Evolutionary conservation across 2,888 invertebrate species (phyloP).

Genomic region (Scrobipalpa costella): DNA sequence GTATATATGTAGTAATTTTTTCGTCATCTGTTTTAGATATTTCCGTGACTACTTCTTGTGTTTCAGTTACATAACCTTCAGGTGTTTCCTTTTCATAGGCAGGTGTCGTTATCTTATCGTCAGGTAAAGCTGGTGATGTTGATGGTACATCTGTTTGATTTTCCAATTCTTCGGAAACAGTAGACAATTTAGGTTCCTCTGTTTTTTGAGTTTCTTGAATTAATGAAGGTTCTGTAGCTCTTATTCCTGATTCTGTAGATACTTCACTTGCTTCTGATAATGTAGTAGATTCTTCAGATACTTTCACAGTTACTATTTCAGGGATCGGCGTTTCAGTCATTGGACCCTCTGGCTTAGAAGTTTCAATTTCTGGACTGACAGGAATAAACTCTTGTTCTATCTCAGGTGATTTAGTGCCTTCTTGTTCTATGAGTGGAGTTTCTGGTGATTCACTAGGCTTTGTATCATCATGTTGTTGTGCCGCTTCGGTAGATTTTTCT

Average conservation of each 20-base stretch:
- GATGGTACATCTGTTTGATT: not conserved
- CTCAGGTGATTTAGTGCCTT: constrained; percentile 14
- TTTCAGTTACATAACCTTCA: not conserved
- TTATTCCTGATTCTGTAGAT: not conserved
- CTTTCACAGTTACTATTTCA: constrained; percentile 1
- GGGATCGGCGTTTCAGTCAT: not conserved
- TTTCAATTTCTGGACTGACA: not conserved
- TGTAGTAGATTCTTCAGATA: constrained; percentile 24
- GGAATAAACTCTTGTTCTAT: constrained; percentile 8
- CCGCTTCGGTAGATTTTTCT: constrained; percentile 27
- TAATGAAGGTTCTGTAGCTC: not conserved
- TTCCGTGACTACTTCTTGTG: not conserved
- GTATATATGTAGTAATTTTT: not conserved
- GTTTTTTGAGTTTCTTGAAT: not conserved
- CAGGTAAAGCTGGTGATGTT: not conserved
- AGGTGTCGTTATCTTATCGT: not conserved
- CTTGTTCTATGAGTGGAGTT: not conserved
- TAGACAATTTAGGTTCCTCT: not conserved
- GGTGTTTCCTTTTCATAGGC: not conserved
- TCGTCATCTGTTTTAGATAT: not conserved
- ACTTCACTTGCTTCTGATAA: constrained; percentile 23
- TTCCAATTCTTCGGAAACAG: not conserved
- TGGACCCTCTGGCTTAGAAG: constrained; percentile 17
- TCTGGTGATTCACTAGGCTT: not conserved
- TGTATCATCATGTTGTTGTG: constrained; percentile 19